Percentiles rank a stretch among this genome's conserved stretches.
Evolutionary conservation across 2,888 invertebrate genomes (phyloP).

Genomic region (Xylocampa areola): DNA sequence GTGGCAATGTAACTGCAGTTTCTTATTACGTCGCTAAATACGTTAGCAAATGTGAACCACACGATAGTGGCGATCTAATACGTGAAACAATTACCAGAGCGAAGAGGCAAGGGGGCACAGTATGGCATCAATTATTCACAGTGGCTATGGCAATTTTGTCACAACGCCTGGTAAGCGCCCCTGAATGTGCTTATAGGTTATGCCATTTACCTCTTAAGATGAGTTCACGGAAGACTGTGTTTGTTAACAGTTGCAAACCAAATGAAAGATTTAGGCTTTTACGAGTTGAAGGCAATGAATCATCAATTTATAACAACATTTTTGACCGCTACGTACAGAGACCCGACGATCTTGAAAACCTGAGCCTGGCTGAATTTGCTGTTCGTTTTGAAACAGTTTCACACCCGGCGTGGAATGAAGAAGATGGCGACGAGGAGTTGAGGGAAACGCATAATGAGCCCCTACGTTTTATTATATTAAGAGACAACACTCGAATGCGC

Average conservation of each 20-base stretch:
- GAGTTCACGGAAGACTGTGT: background rate
- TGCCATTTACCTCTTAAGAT: conserved; percentile 2
- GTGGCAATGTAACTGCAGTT: conserved; percentile 7
- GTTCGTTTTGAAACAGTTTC: background rate
- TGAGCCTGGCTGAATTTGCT: background rate
- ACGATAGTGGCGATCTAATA: background rate
- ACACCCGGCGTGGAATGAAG: background rate
- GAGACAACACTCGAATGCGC: too few relatives aligned
- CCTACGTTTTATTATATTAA: background rate
- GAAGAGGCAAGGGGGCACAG: background rate
- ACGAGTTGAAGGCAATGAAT: background rate
- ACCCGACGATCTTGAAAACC: background rate
- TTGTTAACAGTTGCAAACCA: conserved; percentile 1
- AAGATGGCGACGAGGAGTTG: background rate
- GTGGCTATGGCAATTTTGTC: background rate
- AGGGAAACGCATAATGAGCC: too few relatives aligned
- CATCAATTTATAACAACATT: background rate
- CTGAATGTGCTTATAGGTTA: background rate
- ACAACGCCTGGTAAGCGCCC: background rate
- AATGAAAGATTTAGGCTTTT: background rate
- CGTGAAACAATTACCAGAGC: background rate
- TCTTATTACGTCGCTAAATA: conserved; percentile 14
- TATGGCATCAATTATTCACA: conserved; percentile 1
- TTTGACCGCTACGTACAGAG: background rate
- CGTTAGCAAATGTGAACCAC: conserved; percentile 3